Percentiles rank a stretch among this genome's conserved stretches.
Evolutionary conservation across 1,140 invertebrate species (phyloP).

Genomic region (Lepidurus arcticus): DNA sequence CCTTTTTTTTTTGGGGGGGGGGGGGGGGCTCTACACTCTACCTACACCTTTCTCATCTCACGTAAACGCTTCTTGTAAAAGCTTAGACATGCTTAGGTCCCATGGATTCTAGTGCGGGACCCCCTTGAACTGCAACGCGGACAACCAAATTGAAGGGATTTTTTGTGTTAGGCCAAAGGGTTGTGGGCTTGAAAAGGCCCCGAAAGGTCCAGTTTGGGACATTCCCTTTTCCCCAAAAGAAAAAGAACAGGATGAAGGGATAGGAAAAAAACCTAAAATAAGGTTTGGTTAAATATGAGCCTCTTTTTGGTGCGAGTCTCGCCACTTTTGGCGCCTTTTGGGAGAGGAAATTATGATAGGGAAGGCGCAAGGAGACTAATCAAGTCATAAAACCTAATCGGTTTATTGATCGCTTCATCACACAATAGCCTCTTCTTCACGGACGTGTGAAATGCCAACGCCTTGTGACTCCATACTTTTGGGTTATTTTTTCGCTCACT

Average conservation of each 20-base stretch:
- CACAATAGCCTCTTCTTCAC: slow-evolving; percentile 17
- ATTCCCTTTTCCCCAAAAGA: background rate
- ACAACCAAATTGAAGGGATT: background rate
- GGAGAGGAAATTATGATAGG: background rate
- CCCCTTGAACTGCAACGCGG: background rate
- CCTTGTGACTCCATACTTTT: background rate
- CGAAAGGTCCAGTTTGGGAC: background rate
- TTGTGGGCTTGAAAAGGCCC: background rate
- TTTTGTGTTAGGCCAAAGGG: background rate
- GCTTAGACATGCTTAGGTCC: background rate
- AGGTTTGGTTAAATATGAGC: background rate
- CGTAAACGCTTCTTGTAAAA: background rate
- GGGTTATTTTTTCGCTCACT: background rate
- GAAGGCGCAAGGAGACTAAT: slow-evolving; percentile 2
- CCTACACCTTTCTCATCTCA: background rate
- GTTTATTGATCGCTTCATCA: slow-evolving; percentile 6
- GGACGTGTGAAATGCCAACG: slow-evolving; percentile 14
- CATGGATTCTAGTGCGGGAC: background rate
- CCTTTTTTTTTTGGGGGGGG: background rate
- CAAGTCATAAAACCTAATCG: slow-evolving; percentile 19
- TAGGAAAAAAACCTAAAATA: background rate
- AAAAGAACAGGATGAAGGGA: background rate
- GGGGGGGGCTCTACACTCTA: background rate
- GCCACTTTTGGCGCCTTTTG: background rate
- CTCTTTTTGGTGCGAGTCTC: background rate